A percentile compares a stretch with the other conserved stretches of the same genome.
phyloP scores from a whole-genome alignment of 2,888 invertebrate species.

The Acanthoscelides obtectus region DNA sequence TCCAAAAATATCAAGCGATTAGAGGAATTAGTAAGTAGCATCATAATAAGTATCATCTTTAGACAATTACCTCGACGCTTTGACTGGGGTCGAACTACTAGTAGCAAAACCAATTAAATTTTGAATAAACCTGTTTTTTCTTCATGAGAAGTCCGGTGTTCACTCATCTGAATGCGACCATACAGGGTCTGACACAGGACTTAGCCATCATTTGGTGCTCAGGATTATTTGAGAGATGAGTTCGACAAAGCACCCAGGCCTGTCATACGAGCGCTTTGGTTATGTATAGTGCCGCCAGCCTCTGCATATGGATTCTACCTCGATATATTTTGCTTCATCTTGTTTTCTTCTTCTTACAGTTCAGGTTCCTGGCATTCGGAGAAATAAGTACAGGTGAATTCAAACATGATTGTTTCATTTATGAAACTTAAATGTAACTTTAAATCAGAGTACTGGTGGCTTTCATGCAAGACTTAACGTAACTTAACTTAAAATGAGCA shows the following conservation, averaged over 20 bases:
- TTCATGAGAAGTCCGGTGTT: slow-evolving; percentile 77
- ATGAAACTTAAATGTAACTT: too few species aligned
- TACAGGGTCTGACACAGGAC: slow-evolving; percentile 76
- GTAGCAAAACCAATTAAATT: neutral
- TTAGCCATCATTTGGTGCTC: slow-evolving; percentile 64
- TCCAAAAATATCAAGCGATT: slow-evolving; percentile 66
- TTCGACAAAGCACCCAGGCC: slow-evolving; percentile 55
- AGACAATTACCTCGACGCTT: neutral
- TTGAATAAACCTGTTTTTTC: too few species aligned
- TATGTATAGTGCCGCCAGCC: slow-evolving; percentile 58
- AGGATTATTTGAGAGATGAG: slow-evolving; percentile 57
- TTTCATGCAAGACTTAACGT: too few species aligned
- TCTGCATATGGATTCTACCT: slow-evolving; percentile 63
- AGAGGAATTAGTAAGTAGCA: slow-evolving; percentile 61
- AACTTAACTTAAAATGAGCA: too few species aligned
- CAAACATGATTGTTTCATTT: too few species aligned
- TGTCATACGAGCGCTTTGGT: slow-evolving; percentile 64
- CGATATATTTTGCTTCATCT: slow-evolving; percentile 60
- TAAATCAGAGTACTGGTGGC: too few species aligned
- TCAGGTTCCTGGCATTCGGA: slow-evolving; percentile 56
- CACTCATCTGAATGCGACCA: slow-evolving; percentile 72
- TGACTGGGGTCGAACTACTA: too few species aligned
- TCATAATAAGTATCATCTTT: too few species aligned
- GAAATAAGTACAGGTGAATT: slow-evolving; percentile 48
- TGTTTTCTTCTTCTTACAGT: slow-evolving; percentile 63